These are phyloP conservation scores for Pipistrellus pygmaeus DNA, from an alignment of 2,797 vertebrate species.

Conservation along the genomic window DNA sequence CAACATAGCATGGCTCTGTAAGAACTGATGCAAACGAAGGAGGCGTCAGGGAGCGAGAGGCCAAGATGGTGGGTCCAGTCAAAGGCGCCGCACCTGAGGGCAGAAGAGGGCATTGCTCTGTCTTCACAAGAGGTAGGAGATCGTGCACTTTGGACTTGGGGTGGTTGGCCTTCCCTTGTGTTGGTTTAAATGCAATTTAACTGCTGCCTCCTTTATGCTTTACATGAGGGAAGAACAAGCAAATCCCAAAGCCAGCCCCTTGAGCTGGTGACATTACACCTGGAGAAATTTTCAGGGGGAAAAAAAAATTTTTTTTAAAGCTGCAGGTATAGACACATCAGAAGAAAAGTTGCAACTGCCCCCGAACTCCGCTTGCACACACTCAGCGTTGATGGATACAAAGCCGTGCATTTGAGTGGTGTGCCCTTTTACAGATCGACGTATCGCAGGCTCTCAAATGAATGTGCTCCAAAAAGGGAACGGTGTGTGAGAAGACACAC, in stretches of 20 bases:
- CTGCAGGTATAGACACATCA: background rate
- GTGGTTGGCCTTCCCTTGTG: background rate
- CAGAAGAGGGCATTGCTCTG: background rate
- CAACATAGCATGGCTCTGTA: background rate
- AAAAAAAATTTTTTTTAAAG: conserved; percentile 16
- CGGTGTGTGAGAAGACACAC: background rate
- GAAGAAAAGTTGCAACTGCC: background rate
- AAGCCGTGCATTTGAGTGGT: conserved; percentile 44
- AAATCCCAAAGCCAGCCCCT: background rate
- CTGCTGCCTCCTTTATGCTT: conserved; percentile 30
- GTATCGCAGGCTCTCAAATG: conserved; percentile 56
- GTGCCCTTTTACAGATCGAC: conserved; percentile 53
- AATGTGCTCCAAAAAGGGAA: conserved; percentile 74
- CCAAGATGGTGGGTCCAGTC: background rate
- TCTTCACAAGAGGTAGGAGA: background rate
- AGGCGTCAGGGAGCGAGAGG: background rate
- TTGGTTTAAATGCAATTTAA: conserved; percentile 45
- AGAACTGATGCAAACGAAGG: background rate
- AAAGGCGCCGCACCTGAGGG: background rate
- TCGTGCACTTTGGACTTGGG: background rate
- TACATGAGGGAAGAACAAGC: conserved; percentile 17
- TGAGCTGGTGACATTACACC: background rate
- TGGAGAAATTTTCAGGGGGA: conserved; percentile 36
- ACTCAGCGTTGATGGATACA: background rate
- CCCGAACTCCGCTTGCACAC: fast-evolving